These are phyloP conservation scores for Tricholauxania praeusta DNA, from an alignment of 2,888 invertebrate species.

Conservation along the genomic window DNA sequence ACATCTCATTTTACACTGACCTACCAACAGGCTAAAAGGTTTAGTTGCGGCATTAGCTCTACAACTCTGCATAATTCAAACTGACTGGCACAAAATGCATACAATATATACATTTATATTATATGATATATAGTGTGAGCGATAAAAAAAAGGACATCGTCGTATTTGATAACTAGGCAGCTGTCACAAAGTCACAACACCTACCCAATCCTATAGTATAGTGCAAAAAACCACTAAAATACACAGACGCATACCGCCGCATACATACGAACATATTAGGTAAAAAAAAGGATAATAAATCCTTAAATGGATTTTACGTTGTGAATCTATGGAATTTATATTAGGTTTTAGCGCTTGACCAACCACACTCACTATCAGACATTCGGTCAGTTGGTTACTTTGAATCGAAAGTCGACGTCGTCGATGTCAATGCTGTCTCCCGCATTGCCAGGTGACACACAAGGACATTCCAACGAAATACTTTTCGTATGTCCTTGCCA, in stretches of 20 bases:
- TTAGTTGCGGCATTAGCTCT: background rate
- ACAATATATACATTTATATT: background rate
- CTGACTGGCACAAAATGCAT: background rate
- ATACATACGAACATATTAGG: background rate
- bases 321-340: conserved; percentile 60
- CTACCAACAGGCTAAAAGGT: background rate
- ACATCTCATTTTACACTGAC: background rate
- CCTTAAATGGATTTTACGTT: conserved; percentile 58
- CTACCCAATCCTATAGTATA: background rate
- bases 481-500: too few relatives aligned
- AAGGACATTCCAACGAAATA: too few relatives aligned
- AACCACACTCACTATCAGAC: too few relatives aligned
- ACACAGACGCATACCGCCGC: background rate
- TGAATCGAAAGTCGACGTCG: too few relatives aligned
- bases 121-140: background rate
- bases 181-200: background rate
- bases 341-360: conserved; percentile 46
- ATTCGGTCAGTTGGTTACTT: too few relatives aligned
- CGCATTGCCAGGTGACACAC: too few relatives aligned
- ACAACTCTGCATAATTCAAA: background rate
- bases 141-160: background rate
- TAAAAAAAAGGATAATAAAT: conserved; percentile 53
- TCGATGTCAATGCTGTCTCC: too few relatives aligned
- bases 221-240: background rate
- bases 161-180: background rate